Evolutionary conservation across 2,797 vertebrate species (phyloP).

Genomic region (Nyctalus aviator): DNA sequence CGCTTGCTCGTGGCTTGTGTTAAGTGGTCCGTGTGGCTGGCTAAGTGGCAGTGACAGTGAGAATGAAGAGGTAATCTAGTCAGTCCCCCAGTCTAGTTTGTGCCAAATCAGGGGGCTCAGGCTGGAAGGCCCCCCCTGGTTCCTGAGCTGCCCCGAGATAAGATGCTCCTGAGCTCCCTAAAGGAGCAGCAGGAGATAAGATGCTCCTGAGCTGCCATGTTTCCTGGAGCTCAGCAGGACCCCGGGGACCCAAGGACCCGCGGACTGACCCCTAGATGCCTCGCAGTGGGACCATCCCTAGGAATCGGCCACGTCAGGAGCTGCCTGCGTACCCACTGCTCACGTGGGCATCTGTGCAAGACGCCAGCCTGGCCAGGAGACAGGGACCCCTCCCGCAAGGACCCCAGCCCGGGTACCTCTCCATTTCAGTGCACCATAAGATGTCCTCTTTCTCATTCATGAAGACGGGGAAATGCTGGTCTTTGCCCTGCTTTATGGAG

Average conservation of each 20-base stretch:
- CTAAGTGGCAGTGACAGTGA: neutral
- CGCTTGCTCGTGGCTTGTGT: neutral
- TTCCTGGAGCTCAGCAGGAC: neutral
- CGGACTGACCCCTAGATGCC: neutral
- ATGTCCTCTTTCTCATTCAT: slow-evolving; percentile 99
- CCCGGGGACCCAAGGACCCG: neutral
- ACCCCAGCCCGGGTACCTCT: slow-evolving; percentile 89
- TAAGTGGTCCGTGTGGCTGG: neutral
- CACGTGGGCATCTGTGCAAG: neutral
- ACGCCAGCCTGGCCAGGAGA: neutral
- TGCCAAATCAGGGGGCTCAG: neutral
- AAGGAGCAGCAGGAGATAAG: neutral
- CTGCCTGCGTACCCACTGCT: neutral
- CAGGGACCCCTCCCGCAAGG: neutral
- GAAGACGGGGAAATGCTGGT: slow-evolving; percentile 98
- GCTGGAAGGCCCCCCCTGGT: too few species aligned
- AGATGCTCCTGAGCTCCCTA: neutral
- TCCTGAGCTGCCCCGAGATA: neutral
- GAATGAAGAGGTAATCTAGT: neutral
- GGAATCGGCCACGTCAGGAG: neutral
- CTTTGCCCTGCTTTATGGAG: slow-evolving; percentile 99
- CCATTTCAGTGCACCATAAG: slow-evolving; percentile 99
- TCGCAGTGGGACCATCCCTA: neutral
- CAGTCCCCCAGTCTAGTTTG: neutral
- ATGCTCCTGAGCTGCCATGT: neutral